Conservation (phyloP, 2,888 invertebrate species). For the Crematogaster levior region DNA sequence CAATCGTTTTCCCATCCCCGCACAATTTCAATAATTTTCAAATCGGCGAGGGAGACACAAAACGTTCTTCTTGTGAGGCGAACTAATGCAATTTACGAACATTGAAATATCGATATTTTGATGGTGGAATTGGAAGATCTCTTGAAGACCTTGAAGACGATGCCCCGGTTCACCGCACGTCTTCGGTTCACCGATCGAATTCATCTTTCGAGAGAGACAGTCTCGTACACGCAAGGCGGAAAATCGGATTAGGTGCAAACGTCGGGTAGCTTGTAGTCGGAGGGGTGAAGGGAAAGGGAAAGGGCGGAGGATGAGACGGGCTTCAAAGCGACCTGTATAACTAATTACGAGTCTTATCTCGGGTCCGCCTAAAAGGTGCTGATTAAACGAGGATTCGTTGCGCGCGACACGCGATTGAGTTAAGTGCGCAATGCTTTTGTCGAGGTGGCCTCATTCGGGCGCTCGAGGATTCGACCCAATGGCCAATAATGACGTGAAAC, state of each 20-base stretch:
- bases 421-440: constrained; percentile 50
- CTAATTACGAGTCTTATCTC: constrained; percentile 72
- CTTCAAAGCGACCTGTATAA: constrained; percentile 72
- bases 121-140: constrained; percentile 8
- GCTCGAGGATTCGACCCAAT: constrained; percentile 33
- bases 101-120: constrained; percentile 41
- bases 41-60: not conserved
- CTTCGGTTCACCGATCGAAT: constrained; percentile 51
- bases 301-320: constrained; percentile 3
- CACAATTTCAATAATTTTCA: constrained; percentile 5
- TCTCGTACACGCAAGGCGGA: constrained; percentile 65
- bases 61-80: not conserved
- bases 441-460: constrained; percentile 18
- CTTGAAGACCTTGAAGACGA: constrained; percentile 50
- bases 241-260: constrained; percentile 73
- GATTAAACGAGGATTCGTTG: constrained; percentile 69
- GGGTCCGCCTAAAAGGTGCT: constrained; percentile 63
- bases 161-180: constrained; percentile 38
- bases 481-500: constrained; percentile 25
- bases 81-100: constrained; percentile 2
- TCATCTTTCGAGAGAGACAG: constrained; percentile 61
- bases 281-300: not conserved
- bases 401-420: constrained; percentile 52
- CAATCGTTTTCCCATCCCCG: not conserved
- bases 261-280: constrained; percentile 57